phyloP scores from a whole-genome alignment of 2,797 vertebrate species.

The Pelodytes ibericus region DNA sequence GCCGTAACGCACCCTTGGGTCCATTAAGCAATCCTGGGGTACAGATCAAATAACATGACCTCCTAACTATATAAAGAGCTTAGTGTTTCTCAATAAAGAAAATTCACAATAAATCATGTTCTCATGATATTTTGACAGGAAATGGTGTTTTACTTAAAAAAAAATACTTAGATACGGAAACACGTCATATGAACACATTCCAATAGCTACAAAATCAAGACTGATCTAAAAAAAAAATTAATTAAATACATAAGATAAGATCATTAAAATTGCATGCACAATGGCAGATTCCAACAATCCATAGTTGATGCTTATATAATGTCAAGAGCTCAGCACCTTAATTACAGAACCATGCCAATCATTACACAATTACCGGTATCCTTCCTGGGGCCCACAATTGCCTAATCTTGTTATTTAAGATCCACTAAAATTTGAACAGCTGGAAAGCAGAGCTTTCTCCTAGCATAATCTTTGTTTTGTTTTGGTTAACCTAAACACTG shows the following conservation, averaged over 20 bases:
- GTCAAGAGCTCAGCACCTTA: slow-evolving; percentile 69
- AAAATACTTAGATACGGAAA: background rate
- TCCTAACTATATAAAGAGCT: too few relatives aligned
- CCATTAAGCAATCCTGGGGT: too few relatives aligned
- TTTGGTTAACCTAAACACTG: background rate
- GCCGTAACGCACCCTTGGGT: too few relatives aligned
- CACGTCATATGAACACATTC: slow-evolving; percentile 19
- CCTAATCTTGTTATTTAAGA: slow-evolving; percentile 84
- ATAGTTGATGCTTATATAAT: slow-evolving; percentile 50
- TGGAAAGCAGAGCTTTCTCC: slow-evolving; percentile 74
- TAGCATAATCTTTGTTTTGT: slow-evolving; percentile 58
- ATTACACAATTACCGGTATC: slow-evolving; percentile 84
- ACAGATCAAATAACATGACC: too few relatives aligned
- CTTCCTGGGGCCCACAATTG: slow-evolving; percentile 82
- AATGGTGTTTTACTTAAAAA: too few relatives aligned
- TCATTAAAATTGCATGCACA: slow-evolving; percentile 47
- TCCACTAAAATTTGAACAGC: slow-evolving; percentile 77
- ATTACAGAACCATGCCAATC: slow-evolving; percentile 85
- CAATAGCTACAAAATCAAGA: slow-evolving; percentile 23
- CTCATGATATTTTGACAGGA: too few relatives aligned
- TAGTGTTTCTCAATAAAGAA: too few relatives aligned
- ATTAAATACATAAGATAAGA: slow-evolving; percentile 37
- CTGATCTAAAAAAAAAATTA: slow-evolving; percentile 28
- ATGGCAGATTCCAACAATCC: slow-evolving; percentile 41
- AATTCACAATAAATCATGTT: too few relatives aligned